Conservation (phyloP, 2,113 vertebrate genomes). For the Cacatua alba region DNA sequence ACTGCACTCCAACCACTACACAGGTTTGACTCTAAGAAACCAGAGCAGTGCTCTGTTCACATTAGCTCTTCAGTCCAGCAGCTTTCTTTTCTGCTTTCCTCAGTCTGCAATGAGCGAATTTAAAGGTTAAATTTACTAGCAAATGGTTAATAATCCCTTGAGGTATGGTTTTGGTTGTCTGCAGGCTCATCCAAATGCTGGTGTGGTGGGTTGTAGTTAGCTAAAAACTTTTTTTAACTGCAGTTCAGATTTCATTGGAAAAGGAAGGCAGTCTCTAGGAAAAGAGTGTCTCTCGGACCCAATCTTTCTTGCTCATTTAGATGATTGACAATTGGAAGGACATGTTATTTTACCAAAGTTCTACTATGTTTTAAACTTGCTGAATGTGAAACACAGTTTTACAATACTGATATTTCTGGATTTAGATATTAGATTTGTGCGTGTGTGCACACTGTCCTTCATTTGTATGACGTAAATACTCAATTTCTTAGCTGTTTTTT, state of each 20-base stretch:
- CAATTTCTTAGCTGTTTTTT: not conserved
- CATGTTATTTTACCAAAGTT: not conserved
- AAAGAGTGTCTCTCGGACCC: not conserved
- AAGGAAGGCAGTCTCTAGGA: not conserved
- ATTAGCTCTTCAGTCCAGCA: not conserved
- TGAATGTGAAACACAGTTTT: not conserved
- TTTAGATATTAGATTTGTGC: not conserved
- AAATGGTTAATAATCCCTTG: not conserved
- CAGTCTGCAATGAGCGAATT: not conserved
- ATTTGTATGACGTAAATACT: not conserved
- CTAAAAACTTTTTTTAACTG: not conserved
- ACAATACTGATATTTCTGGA: not conserved
- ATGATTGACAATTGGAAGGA: not conserved
- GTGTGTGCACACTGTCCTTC: not conserved
- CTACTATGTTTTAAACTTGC: not conserved
- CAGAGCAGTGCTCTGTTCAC: not conserved
- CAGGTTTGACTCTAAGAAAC: not conserved
- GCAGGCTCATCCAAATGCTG: not conserved
- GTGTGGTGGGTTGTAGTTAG: not conserved
- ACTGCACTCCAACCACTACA: not conserved
- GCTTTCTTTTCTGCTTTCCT: not conserved
- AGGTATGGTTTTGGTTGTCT: not conserved
- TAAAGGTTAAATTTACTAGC: not conserved
- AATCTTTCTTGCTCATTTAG: not conserved
- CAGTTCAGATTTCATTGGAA: not conserved